A percentile compares a stretch with the other conserved stretches of the same genome.
Conservation (phyloP, 2,888 invertebrate species). For the Candidula unifasciata region DNA sequence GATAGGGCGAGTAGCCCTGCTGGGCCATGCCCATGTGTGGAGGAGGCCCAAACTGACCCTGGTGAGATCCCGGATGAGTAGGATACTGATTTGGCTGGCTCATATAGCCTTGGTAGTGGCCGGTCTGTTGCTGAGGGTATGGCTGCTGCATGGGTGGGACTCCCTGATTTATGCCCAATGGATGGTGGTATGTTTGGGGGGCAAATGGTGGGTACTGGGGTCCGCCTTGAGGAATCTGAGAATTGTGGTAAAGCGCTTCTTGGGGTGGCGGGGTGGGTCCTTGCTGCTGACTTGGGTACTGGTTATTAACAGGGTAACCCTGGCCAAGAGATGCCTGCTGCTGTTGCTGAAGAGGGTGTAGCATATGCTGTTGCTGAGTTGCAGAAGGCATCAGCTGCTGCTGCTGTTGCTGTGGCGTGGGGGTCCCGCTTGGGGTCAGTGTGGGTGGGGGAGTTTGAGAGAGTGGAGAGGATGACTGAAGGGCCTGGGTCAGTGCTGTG, state of each 20-base stretch:
- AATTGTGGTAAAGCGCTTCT: neutral
- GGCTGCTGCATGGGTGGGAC: conserved; percentile 24
- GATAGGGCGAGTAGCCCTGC: conserved; percentile 39
- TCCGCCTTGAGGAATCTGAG: conserved; percentile 6
- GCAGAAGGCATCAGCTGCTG: neutral
- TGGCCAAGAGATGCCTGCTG: conserved; percentile 21
- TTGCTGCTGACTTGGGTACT: conserved; percentile 9
- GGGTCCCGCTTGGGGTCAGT: conserved; percentile 39
- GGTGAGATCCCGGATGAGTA: neutral
- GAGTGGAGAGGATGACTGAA: conserved; percentile 19
- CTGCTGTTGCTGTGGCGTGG: conserved; percentile 31
- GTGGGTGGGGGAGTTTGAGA: conserved; percentile 40
- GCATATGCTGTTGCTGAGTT: neutral
- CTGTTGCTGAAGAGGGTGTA: neutral
- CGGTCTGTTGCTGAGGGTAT: conserved; percentile 7
- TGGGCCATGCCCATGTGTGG: conserved; percentile 30
- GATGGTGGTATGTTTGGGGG: conserved; percentile 19
- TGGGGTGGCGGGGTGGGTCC: conserved; percentile 3
- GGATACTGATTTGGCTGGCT: conserved; percentile 28
- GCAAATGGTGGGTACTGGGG: conserved; percentile 18
- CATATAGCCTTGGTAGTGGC: conserved; percentile 31
- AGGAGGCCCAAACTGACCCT: conserved; percentile 12
- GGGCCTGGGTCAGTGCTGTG: conserved; percentile 19
- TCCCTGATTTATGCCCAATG: conserved; percentile 24
- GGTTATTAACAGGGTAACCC: neutral